Evolutionary conservation across 2,888 invertebrate genomes (phyloP).

Genomic region (Agrochola macilenta): DNA sequence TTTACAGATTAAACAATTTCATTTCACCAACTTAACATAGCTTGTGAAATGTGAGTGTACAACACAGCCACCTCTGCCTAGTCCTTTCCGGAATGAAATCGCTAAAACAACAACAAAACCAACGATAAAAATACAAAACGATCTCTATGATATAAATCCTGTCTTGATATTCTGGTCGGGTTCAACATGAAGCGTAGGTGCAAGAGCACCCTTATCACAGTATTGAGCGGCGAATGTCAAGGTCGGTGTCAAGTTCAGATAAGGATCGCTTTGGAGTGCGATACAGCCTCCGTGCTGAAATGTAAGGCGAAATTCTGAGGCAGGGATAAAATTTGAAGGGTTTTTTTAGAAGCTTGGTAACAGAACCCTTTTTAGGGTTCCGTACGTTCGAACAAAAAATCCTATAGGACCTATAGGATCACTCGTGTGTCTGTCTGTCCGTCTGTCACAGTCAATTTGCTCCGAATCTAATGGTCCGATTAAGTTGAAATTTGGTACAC

Average conservation of each 20-base stretch:
- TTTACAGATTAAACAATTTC: no score
- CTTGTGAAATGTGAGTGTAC: background rate
- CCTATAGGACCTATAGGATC: no score
- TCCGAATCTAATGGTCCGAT: no score
- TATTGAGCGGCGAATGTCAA: conserved; percentile 52
- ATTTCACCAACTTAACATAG: background rate
- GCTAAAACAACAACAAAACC: background rate
- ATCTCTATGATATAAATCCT: background rate
- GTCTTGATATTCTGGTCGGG: conserved; percentile 13
- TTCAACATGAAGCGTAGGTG: conserved; percentile 12
- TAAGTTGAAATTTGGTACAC: no score
- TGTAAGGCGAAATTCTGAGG: background rate
- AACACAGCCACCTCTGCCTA: background rate
- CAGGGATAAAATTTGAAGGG: background rate
- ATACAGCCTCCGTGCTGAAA: conserved; percentile 27
- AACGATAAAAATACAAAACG: background rate
- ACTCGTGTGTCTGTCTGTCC: no score
- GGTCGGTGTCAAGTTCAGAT: conserved; percentile 49
- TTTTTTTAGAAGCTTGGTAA: background rate
- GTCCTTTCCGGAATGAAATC: background rate
- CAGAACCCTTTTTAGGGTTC: no score
- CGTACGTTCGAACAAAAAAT: no score
- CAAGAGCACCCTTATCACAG: conserved; percentile 54
- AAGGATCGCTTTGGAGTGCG: conserved; percentile 31
- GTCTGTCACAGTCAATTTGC: no score